Percentiles rank a stretch among this genome's conserved stretches.
phyloP scores from a whole-genome alignment of 2,797 vertebrate species.

The Cyclopterus lumpus region DNA sequence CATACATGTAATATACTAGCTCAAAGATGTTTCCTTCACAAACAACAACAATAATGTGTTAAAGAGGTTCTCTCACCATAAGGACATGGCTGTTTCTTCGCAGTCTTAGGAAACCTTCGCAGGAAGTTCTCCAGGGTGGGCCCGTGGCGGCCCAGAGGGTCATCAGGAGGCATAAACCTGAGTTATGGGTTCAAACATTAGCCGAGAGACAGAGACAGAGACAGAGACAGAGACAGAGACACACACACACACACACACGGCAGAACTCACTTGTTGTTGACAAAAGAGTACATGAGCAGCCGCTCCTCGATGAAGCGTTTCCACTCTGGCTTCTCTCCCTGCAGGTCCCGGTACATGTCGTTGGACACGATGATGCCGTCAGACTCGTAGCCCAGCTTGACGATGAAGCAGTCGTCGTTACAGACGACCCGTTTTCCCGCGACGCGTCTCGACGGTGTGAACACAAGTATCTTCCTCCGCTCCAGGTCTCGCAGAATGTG shows the following conservation, averaged over 20 bases:
- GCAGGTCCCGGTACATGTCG: slow-evolving; percentile 84
- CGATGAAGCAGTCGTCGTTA: slow-evolving; percentile 84
- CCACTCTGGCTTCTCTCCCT: slow-evolving; percentile 81
- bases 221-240: too few species aligned
- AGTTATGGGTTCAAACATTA: neutral
- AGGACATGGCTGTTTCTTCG: slow-evolving; percentile 91
- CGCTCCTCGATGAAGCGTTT: slow-evolving; percentile 83
- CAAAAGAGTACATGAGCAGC: slow-evolving; percentile 85
- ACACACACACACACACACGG: neutral
- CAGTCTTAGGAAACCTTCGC: slow-evolving; percentile 78
- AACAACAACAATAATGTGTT: neutral
- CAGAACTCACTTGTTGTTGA: slow-evolving; percentile 82
- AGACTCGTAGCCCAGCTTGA: slow-evolving; percentile 77
- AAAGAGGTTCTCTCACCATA: slow-evolving; percentile 87
- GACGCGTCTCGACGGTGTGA: slow-evolving; percentile 80
- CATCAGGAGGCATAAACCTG: slow-evolving; percentile 86
- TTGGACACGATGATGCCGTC: slow-evolving; percentile 84
- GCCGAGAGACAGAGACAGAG: too few species aligned
- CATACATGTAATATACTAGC: neutral
- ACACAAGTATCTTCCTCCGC: slow-evolving; percentile 80
- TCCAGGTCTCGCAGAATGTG: slow-evolving; percentile 82
- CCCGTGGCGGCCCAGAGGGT: slow-evolving; percentile 82
- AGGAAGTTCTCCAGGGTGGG: slow-evolving; percentile 83
- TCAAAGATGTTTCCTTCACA: neutral
- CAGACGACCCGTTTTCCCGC: slow-evolving; percentile 83